phyloP scores from a whole-genome alignment of 2,797 vertebrate genomes.

The Rhabdophis nuchalis region DNA sequence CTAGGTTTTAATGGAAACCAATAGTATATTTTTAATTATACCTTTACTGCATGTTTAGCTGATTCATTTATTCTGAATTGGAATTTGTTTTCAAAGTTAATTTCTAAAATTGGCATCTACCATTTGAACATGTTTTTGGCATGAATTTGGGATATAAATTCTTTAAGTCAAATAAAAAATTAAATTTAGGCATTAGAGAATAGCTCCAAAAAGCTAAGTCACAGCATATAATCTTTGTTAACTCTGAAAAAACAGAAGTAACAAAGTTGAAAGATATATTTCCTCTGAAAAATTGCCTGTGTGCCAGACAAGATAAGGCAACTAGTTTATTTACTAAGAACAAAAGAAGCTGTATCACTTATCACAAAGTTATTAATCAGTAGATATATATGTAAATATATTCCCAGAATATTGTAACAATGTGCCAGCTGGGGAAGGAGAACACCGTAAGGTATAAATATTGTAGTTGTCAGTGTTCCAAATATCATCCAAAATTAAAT shows the following conservation, averaged over 20 bases:
- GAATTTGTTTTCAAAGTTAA: not conserved
- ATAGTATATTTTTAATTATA: not conserved
- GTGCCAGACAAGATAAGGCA: not conserved
- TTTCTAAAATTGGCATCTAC: not conserved
- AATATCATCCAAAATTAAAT: no score
- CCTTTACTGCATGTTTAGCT: not conserved
- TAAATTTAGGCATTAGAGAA: not conserved
- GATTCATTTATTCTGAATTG: not conserved
- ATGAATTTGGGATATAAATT: not conserved
- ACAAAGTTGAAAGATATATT: not conserved
- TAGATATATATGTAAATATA: not conserved
- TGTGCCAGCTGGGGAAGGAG: not conserved
- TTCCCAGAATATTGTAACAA: not conserved
- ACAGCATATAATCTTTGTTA: not conserved
- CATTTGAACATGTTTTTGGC: not conserved
- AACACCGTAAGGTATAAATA: not conserved
- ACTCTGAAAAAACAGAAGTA: not conserved
- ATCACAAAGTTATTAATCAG: not conserved
- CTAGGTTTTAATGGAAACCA: not conserved
- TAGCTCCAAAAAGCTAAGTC: not conserved
- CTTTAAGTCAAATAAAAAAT: not conserved
- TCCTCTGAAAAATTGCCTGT: not conserved
- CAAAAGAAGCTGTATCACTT: not conserved
- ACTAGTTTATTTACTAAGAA: not conserved
- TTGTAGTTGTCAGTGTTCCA: not conserved